Base-by-base conservation (phyloP, 2,797 vertebrate species). In the Pteropus rufus region DNA sequence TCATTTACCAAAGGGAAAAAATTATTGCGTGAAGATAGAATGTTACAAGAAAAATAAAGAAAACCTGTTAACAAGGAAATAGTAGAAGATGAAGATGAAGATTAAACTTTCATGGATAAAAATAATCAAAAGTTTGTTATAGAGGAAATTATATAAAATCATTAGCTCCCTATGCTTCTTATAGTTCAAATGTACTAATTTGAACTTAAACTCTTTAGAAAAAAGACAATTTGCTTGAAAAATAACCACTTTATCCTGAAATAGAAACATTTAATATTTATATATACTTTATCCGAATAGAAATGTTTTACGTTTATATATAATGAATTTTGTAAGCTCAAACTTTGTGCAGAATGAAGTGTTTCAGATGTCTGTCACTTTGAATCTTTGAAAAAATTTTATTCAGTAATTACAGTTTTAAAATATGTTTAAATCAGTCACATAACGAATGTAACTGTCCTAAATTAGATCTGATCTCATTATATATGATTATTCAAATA, bases 111-210 rank as follows among this genome's bases (percentile, higher is more conserved):
- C 10, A 92, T 97, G 82, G 97, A 97, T 97, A 97, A 97, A 94
- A 97, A 94, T 98, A 96, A 96, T 96, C 92, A 97, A 98, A 98
- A 82, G 31, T 34, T 97, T 97, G 90, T 95, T 95, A 85, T 92
- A 86, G 72, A 72, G 73, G 95, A 87, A 95, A 91, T 86, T 84
- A 88, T 96, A 58, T 89, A 96, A 98, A 97, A 93, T 16, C 70
- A 92, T 85, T 84, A 95, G 60, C 36, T 80, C 62, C 10, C 11
- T 86, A 0, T 77, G 64, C 65, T 73, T 89, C 95, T 97, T 97
- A 85, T 72, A 92, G 79, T 73, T 95, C 87, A 89, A 91, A 64
- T 95, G 39, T 89, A 88, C 72, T 73, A 95, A 96, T 97, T 96
- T 92, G 89, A 39, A 92, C 67, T 92, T 94, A 93, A 91, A 29